Base-by-base conservation (phyloP, 2,113 vertebrate species). In the Aphyosemion australe region DNA sequence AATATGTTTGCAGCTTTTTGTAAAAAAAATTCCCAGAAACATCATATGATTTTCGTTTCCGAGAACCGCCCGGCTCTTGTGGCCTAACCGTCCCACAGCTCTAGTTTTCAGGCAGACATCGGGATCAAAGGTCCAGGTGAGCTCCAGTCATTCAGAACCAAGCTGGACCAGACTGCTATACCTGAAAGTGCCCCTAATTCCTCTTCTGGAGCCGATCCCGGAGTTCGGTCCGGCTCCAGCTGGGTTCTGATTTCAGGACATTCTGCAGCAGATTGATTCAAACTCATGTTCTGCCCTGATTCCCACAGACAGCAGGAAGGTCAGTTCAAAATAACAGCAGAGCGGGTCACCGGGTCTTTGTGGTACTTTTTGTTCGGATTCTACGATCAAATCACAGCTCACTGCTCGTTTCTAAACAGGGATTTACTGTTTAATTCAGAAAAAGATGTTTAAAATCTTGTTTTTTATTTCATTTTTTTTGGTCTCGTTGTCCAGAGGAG, bases 211-310 rank as follows among this genome's bases (percentile, higher is more conserved):
- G 41, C 55, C 5, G 50, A 48, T 83, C 85, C 82, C 85, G 54
- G 80, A 54, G 45, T 67, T 60, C 49, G 53, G 12, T 8, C 18
- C 1, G 5, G 45, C 56, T 79, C 79, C 71, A 81, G 70, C 46
- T 49, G 4, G 51, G 50, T 59, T 87, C 73, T 77, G 55, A 70
- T 87, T 87, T 82, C 85, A 85, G 83, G 80, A 83, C 39, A n/a
- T 83, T 54, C 63, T 61, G 59, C 49, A 45, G 61, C 61, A 65
- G 66, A 62, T 62, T 20, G 65, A 64, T 76, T 65, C 60, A 59
- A 57, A 75, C 37, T 84, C 70, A 56, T 42, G 69, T 85, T 87
- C 77, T 76, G 78, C 74, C 69, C 80, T 47, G 57, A 72, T 87
- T 87, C 82, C 43, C 80, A 79, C 66, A 69, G 57, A 72, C 57